Base-by-base conservation (phyloP, 2,888 invertebrate genomes). In the Alloplasta piceator region DNA sequence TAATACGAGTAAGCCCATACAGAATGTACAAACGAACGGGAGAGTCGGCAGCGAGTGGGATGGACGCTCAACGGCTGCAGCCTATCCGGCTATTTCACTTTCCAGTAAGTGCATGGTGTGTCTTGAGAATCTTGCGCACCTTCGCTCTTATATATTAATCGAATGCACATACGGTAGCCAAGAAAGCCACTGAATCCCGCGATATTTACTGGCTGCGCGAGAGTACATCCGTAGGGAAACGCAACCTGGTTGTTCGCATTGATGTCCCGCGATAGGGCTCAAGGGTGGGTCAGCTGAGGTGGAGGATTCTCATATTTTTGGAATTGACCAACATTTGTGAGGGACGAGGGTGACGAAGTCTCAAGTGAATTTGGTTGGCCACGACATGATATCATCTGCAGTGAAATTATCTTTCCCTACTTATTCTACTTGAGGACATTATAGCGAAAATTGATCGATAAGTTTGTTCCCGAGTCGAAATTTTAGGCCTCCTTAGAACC, bases 11-110 rank as follows among this genome's bases (percentile, higher is more conserved):
- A 75, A 46, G 48, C 58, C 4, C 48, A 6, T 48, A 38, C 48
- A 26, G 50, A 71, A 60, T 58, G 48, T 46, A 48, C 64, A 39
- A 60, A 36, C 60, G 72, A 14, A 52, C 14, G 12, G 52, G 52
- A 14, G 52, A 52, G 52, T 52, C 14, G 14, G 12, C 6, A 14
- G 12, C 6, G 14, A 52, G 74, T 74, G 74, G 74, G 74, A 67
- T 48, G 66, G 56, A 68, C 68, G 43, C 52, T 12, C 14, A 14
- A 10, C 52, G 39, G 26, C 78, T 43, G 50, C 72, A 60, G 76
- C 80, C 80, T 80, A 80, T 80, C 26, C 77, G 68, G 77, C 80
- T 77, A 77, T 80, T 80, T 80, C 80, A 80, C 80, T 80, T 77
- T 80, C 80, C 67, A 46, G 58, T 26, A 2, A 26, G 26, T 26